Evolutionary conservation across 2,113 vertebrate species (phyloP), one percentile per base, ranked within the genome.

Genomic region (Paracanthobrama guichenoti): DNA sequence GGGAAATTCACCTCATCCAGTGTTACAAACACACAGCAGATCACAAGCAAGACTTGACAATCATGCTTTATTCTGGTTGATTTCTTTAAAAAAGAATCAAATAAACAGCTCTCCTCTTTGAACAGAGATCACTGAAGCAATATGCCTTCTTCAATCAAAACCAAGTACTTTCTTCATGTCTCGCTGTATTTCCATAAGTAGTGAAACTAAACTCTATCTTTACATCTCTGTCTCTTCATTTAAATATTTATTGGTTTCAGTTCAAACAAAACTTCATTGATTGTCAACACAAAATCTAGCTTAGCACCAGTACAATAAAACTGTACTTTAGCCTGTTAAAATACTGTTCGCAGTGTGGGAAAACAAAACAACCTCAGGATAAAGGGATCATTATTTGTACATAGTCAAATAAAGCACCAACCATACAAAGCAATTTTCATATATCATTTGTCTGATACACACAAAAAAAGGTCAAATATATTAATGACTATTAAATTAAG

Each of bases 221-320:
- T 91, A 92, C 89, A 91, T 90, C 90, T 92, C 87, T 91, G 86
- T 92, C 91, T 93, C 91, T 92, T 93, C 86, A 88, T 90, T 94
- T 94, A 95, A 95, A 95, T 94, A 94, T 94, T 94, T 93, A 93
- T 95, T 92, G 92, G 91, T 94, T 92, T 94, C 92, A 94, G 90
- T 92, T 94, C 91, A 94, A 94, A 94, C 91, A 92, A 93, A 94
- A 93, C 89, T 90, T 94, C 92, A 94, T 93, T 95, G 94, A 95
- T 95, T 95, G 94, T 95, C 94, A 95, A 95, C 94, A 95, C 94
- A 95, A 95, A 95, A 92, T 94, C 94, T 94, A 95, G 93, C 91
- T 93, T 97, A 98, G 97, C 98, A 98, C 98, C 98, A 97, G 97
- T 98, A 98, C 97, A 99, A 96, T 98, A 98, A 96, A 98, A 99